Percentiles rank a stretch among this genome's conserved stretches.
phyloP scores from a whole-genome alignment of 2,888 invertebrate species.

The Rutpela maculata region DNA sequence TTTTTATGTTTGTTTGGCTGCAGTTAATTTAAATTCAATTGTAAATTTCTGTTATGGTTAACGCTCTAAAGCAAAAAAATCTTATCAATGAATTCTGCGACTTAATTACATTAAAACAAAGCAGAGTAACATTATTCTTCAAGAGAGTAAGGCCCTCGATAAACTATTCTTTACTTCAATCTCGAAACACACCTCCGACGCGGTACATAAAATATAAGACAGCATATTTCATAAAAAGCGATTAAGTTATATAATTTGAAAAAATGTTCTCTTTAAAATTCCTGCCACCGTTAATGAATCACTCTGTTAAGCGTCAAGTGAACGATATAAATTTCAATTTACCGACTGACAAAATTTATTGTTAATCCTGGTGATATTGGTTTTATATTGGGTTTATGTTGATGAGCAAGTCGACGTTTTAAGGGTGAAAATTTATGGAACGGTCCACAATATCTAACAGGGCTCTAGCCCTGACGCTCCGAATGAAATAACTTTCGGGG shows the following conservation, averaged over 20 bases:
- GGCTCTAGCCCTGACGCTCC: constrained; percentile 43
- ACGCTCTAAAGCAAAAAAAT: too few relatives aligned
- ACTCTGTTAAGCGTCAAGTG: constrained; percentile 63
- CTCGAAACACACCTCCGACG: too few relatives aligned
- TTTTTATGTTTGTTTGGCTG: too few relatives aligned
- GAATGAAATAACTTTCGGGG: constrained; percentile 51
- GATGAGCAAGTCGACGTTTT: constrained; percentile 59
- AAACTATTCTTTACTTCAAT: too few relatives aligned
- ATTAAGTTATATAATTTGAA: not conserved
- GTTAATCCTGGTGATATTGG: constrained; percentile 63
- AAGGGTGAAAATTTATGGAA: constrained; percentile 57
- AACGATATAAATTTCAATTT: constrained; percentile 70
- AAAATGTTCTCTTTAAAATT: not conserved
- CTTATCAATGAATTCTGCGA: too few relatives aligned
- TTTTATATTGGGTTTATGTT: constrained; percentile 66
- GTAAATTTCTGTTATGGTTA: too few relatives aligned
- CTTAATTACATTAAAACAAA: too few relatives aligned
- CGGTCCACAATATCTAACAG: constrained; percentile 48
- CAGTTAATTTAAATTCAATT: too few relatives aligned
- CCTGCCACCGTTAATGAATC: constrained; percentile 62
- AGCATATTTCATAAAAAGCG: not conserved
- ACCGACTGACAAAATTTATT: constrained; percentile 62
- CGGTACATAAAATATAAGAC: too few relatives aligned
- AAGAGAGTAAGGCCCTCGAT: too few relatives aligned
- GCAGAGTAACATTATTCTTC: too few relatives aligned